Conservation (phyloP, 2,888 invertebrate species). For the Argyresthia goedartella region DNA sequence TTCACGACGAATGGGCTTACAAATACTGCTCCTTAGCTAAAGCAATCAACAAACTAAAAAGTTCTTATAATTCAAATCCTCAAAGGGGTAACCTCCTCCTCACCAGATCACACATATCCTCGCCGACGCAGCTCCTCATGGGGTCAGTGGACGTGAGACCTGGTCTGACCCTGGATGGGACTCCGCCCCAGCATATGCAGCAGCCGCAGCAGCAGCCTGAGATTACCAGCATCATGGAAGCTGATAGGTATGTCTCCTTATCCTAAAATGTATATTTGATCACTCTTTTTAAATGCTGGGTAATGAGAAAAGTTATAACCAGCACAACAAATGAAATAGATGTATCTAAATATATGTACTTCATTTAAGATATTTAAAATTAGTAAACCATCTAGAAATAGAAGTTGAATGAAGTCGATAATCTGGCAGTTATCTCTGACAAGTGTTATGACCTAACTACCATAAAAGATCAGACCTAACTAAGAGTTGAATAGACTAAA, state of each 20-base stretch:
- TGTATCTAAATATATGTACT: too few relatives aligned
- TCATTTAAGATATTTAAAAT: too few relatives aligned
- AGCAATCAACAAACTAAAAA: too few relatives aligned
- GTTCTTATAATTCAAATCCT: too few relatives aligned
- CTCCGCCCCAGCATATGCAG: constrained; percentile 51
- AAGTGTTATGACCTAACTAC: neutral
- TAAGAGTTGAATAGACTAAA: neutral
- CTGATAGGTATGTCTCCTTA: constrained; percentile 46
- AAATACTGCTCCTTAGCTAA: too few relatives aligned
- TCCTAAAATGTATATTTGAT: constrained; percentile 5
- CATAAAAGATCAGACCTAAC: neutral
- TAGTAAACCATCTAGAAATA: too few relatives aligned
- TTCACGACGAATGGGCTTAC: too few relatives aligned
- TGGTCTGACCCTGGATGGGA: constrained; percentile 48
- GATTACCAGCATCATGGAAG: constrained; percentile 64
- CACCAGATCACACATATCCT: constrained; percentile 60
- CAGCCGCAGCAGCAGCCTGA: constrained; percentile 55
- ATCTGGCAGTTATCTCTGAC: too few relatives aligned
- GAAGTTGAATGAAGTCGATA: too few relatives aligned
- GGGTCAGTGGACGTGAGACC: constrained; percentile 56
- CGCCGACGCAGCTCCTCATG: constrained; percentile 60
- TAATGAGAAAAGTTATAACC: too few relatives aligned
- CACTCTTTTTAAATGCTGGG: neutral
- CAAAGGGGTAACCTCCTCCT: too few relatives aligned
- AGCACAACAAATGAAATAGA: too few relatives aligned